phyloP scores from a whole-genome alignment of 1,140 invertebrate genomes.

The Drosophila arizonae region DNA sequence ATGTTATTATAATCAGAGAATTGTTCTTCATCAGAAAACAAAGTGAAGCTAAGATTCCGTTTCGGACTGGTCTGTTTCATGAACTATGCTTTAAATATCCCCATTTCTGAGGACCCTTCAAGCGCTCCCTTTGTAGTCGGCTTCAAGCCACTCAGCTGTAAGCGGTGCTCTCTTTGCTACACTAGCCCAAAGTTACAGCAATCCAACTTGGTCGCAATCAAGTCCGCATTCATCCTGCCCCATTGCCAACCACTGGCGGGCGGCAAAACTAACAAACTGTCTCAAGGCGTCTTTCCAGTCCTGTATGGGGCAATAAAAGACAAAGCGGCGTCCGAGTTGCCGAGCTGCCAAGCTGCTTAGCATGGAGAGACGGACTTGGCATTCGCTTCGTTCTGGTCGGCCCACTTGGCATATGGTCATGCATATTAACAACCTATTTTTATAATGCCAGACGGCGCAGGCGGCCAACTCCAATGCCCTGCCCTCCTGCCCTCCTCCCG shows the following conservation, averaged over 20 bases:
- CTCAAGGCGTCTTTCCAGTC: constrained; percentile 30
- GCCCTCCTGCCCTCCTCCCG: constrained; percentile 1
- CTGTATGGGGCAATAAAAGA: constrained; percentile 43
- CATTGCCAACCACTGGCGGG: not conserved
- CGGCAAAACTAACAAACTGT: constrained; percentile 41
- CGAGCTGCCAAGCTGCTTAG: constrained; percentile 48
- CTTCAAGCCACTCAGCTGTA: not conserved
- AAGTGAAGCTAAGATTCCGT: too few relatives aligned
- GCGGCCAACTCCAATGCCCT: too few relatives aligned
- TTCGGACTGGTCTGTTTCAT: too few relatives aligned
- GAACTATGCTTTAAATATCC: too few relatives aligned
- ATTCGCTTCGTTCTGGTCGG: constrained; percentile 25
- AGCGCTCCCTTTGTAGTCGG: not conserved
- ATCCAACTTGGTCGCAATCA: constrained; percentile 31
- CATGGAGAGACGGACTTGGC: constrained; percentile 28
- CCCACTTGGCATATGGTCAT: constrained; percentile 68
- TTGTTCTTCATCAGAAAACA: too few relatives aligned
- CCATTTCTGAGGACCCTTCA: too few relatives aligned
- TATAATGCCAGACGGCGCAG: constrained; percentile 48
- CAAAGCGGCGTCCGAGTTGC: constrained; percentile 39
- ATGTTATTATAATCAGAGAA: too few relatives aligned
- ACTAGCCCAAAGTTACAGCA: constrained; percentile 20
- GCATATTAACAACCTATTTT: constrained; percentile 82
- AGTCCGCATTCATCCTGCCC: constrained; percentile 26
- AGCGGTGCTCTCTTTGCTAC: not conserved